Conservation (phyloP, 2,888 invertebrate species). For the Orthosia gracilis region DNA sequence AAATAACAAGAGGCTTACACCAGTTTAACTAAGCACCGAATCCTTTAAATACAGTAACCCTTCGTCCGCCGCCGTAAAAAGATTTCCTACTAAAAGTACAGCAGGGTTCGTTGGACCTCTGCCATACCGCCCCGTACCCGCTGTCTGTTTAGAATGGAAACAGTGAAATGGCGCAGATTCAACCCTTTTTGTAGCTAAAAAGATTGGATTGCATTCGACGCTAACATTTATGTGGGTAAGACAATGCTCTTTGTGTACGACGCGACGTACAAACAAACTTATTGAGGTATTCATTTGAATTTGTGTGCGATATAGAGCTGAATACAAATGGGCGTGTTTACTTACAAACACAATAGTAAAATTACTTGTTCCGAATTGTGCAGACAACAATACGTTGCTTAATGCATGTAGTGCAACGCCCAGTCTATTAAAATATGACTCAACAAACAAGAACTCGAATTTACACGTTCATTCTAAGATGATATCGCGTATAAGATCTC, state of each 20-base stretch:
- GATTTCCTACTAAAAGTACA: conserved; percentile 56
- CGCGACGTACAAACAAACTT: conserved; percentile 56
- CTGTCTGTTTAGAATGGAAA: conserved; percentile 75
- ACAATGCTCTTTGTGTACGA: conserved; percentile 73
- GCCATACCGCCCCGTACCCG: conserved; percentile 56
- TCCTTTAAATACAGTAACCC: conserved; percentile 71
- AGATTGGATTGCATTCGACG: conserved; percentile 78
- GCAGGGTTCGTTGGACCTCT: conserved; percentile 61
- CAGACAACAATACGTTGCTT: conserved; percentile 60
- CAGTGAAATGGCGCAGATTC: conserved; percentile 73
- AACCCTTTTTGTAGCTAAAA: conserved; percentile 74
- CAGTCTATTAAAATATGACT: conserved; percentile 49
- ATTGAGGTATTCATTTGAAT: conserved; percentile 63
- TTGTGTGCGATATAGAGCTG: conserved; percentile 58
- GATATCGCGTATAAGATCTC: conserved; percentile 52
- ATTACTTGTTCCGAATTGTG: conserved; percentile 53
- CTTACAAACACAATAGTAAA: conserved; percentile 59
- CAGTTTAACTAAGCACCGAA: conserved; percentile 67
- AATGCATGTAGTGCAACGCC: conserved; percentile 52
- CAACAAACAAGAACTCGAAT: conserved; percentile 48
- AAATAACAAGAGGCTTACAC: conserved; percentile 63
- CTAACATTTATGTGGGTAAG: conserved; percentile 76
- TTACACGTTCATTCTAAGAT: conserved; percentile 48
- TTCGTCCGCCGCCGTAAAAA: conserved; percentile 59
- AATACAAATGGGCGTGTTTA: conserved; percentile 61